Percentiles rank a stretch among this genome's conserved stretches.
phyloP scores from a whole-genome alignment of 2,797 vertebrate genomes.

The Enteromius unitaeniatus region DNA sequence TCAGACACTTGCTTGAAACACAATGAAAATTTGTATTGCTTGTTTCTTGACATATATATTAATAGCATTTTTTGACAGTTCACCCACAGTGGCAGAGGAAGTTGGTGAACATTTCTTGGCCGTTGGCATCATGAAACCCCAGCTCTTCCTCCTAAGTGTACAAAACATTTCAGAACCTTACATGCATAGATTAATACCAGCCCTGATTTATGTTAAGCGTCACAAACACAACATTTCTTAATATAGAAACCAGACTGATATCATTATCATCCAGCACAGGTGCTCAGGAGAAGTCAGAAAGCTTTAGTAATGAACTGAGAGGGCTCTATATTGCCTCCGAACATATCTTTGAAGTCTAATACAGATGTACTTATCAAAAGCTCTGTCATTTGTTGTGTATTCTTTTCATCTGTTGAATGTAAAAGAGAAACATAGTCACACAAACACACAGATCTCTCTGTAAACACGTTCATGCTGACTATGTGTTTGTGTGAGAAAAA shows the following conservation, averaged over 20 bases:
- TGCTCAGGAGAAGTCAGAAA: slow-evolving; percentile 13
- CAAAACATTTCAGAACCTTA: not conserved
- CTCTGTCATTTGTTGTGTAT: not conserved
- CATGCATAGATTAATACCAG: not conserved
- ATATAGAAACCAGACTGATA: not conserved
- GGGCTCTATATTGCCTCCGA: not conserved
- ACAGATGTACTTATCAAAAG: slow-evolving; percentile 8
- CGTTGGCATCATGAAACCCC: no score
- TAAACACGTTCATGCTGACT: slow-evolving; percentile 27
- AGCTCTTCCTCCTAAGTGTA: not conserved
- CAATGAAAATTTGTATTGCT: no score
- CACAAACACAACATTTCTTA: not conserved
- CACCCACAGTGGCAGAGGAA: not conserved
- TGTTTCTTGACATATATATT: no score
- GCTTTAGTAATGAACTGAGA: slow-evolving; percentile 13
- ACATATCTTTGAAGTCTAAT: slow-evolving; percentile 26
- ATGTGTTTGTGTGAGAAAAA: not conserved
- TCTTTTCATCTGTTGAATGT: slow-evolving; percentile 4
- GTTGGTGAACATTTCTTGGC: no score
- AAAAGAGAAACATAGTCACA: not conserved
- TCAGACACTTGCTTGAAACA: no score
- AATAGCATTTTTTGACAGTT: not conserved
- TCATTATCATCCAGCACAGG: not conserved
- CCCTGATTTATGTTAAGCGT: not conserved
- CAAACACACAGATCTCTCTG: slow-evolving; percentile 7